Base-by-base conservation (phyloP, 1,140 invertebrate genomes). In the Lepeophtheirus salmonis region DNA sequence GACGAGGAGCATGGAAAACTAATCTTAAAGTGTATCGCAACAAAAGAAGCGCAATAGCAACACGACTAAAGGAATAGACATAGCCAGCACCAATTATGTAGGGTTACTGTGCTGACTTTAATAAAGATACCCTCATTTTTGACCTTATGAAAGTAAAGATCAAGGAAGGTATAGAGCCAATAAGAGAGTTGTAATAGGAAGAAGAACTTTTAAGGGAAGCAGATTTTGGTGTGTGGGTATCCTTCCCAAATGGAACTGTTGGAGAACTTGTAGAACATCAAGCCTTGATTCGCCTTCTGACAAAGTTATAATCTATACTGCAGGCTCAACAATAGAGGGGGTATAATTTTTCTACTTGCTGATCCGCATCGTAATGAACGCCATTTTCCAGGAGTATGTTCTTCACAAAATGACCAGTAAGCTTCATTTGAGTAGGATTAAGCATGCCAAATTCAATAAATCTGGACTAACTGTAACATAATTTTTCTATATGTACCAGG, bases 71-170 rank as follows among this genome's bases (percentile, higher is more conserved):
- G 67, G 90, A 96, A 25, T 92, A 78, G 6, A 86, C 73, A 73
- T 97, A 98, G 53, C 87, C 87, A 63, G 81, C 74, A 2, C 79
- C 73, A 52, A 92, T 82, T 77, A 64, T 89, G 87, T 20, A 84
- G 72, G 52, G 82, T 73, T 25, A 88, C 83, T 66, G 89, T 82
- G 60, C 80, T 73, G 50, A 87, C 78, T 67, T 83, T 83, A 3
- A 74, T 72, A 13, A 77, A 67, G 73, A 89, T 88, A 67, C 92
- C 88, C 67, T 92, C 89, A 65, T 79, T 81, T 70, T 89, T 89
- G 21, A 83, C 78, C 68, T 83, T 85, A 74, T 97, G 91, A 73
- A 99, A 95, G 71, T 98, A 99, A 14, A 99, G 74, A 70, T 99
- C 95, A 3, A 95, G 92, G 67, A 89, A 83, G 68, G 83, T 84